Conservation (phyloP, 2,113 vertebrate species). For the Speoplatyrhinus poulsoni region DNA sequence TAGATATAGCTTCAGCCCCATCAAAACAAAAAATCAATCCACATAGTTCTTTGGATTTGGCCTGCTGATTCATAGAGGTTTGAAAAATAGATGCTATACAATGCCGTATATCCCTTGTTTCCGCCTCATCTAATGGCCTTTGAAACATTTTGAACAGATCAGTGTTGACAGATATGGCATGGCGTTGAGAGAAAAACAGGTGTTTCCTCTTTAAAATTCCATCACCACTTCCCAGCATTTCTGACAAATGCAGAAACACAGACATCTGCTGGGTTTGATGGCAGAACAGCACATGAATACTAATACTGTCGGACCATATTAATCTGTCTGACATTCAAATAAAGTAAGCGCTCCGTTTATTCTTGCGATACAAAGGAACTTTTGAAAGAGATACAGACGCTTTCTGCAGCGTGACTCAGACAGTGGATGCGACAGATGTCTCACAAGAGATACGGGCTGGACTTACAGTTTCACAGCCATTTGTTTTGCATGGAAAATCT, state of each 20-base stretch:
- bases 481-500: conserved; percentile 16
- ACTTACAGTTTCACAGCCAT: conserved; percentile 26
- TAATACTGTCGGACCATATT: conserved; percentile 44
- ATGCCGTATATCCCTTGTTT: not conserved
- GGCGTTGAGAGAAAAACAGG: conserved; percentile 40
- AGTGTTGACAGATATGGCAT: conserved; percentile 14
- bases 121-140: conserved; percentile 9
- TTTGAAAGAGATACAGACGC: conserved; percentile 32
- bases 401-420: conserved; percentile 31
- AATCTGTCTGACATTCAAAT: conserved; percentile 52
- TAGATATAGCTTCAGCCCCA: not conserved
- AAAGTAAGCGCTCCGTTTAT: conserved; percentile 35
- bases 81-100: not conserved
- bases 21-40: not conserved
- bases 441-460: conserved; percentile 54
- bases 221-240: conserved; percentile 33
- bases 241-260: conserved; percentile 57
- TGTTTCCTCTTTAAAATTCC: conserved; percentile 41
- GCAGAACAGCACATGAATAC: conserved; percentile 41
- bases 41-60: not conserved
- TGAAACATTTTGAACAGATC: conserved; percentile 31
- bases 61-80: not conserved
- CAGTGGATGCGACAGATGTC: conserved; percentile 55
- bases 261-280: conserved; percentile 62
- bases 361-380: conserved; percentile 46